These are phyloP conservation scores for Grapholita molesta DNA, from an alignment of 1,140 invertebrate genomes.

Conservation along the genomic window DNA sequence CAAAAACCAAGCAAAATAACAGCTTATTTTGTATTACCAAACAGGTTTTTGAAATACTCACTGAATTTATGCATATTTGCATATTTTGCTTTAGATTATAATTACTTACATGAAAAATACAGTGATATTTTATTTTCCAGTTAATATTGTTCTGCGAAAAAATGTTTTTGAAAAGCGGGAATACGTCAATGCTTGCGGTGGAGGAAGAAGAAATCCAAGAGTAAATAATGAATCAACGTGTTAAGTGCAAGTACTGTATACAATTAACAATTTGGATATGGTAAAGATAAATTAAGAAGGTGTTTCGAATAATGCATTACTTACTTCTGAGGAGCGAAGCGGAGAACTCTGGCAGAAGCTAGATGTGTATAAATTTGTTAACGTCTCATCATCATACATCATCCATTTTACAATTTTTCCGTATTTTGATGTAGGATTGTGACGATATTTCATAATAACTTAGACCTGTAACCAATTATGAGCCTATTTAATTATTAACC, in stretches of 20 bases:
- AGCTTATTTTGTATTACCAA: no score
- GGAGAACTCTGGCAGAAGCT: no score
- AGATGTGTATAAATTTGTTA: no score
- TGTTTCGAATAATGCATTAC: no score
- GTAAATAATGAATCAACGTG: background rate
- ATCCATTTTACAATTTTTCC: no score
- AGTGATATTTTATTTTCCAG: slow-evolving; percentile 41
- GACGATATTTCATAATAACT: background rate
- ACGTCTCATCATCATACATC: no score
- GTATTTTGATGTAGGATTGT: no score
- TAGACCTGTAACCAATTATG: background rate
- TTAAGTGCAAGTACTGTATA: background rate
- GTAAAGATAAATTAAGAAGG: no score
- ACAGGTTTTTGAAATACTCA: no score
- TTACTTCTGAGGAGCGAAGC: no score
- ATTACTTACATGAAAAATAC: no score
- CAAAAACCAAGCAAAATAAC: no score
- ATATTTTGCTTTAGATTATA: background rate
- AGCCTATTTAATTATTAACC: background rate
- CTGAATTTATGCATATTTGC: background rate
- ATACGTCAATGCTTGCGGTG: background rate
- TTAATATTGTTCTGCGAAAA: slow-evolving; percentile 51
- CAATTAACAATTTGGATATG: background rate
- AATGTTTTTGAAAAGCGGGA: slow-evolving; percentile 42
- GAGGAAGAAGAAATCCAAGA: slow-evolving; percentile 22